Percentiles rank a stretch among this genome's conserved stretches.
Conservation (phyloP, 2,797 vertebrate genomes). For the Lacerta agilis region DNA sequence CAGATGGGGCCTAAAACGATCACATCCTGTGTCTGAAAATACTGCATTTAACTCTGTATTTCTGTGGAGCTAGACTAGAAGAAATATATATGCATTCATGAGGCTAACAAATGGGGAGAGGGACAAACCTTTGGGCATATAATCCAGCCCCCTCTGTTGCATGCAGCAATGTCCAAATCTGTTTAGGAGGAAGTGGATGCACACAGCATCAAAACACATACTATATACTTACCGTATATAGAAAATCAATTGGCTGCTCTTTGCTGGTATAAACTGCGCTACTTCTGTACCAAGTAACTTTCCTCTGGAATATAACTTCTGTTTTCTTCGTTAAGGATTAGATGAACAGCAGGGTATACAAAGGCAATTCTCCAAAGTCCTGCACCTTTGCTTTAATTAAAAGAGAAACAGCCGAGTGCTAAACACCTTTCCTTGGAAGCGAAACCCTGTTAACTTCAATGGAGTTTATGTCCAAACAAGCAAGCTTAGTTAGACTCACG, state of each 20-base stretch:
- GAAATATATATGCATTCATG: neutral
- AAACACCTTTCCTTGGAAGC: neutral
- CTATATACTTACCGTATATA: neutral
- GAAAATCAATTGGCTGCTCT: neutral
- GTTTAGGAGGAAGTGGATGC: neutral
- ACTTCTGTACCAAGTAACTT: neutral
- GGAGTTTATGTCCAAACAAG: neutral
- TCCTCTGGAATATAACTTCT: neutral
- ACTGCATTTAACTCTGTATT: neutral
- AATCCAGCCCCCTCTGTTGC: neutral
- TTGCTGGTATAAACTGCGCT: neutral
- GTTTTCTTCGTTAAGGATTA: neutral
- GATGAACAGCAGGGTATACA: neutral
- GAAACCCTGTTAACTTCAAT: neutral
- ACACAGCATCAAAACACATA: neutral
- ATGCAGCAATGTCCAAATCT: neutral
- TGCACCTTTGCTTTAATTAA: slow-evolving; percentile 3
- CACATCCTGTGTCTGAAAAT: neutral
- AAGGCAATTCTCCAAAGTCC: neutral
- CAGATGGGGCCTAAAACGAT: too few relatives aligned
- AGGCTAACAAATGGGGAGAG: neutral
- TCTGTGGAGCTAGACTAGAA: neutral
- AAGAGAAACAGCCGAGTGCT: neutral
- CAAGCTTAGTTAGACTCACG: neutral
- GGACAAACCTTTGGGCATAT: neutral